Conservation (phyloP, 2,797 vertebrate species). For the Toxotes lorentzi region DNA sequence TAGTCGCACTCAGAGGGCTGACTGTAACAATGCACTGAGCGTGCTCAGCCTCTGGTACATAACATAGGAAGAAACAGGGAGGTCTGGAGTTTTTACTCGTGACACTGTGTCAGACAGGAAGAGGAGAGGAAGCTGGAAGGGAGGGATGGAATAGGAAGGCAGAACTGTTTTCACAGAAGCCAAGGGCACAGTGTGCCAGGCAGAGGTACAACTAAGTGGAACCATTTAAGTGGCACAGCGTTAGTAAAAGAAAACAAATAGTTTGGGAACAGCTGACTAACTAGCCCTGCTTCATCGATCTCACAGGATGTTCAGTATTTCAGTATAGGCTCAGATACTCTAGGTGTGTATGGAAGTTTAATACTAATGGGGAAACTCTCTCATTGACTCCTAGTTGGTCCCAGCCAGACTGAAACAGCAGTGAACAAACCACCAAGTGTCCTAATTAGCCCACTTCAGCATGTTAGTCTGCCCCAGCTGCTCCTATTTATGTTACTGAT, state of each 20-base stretch:
- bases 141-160: constrained; percentile 75
- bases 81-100: constrained; percentile 63
- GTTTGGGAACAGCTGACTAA: constrained; percentile 26
- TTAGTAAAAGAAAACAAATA: constrained; percentile 12
- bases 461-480: constrained; percentile 74
- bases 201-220: constrained; percentile 28
- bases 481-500: constrained; percentile 77
- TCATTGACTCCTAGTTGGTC: constrained; percentile 50
- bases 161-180: constrained; percentile 68
- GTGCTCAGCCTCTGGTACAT: constrained; percentile 34
- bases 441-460: constrained; percentile 79
- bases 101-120: constrained; percentile 81
- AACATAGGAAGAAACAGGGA: constrained; percentile 58
- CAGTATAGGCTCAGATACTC: constrained; percentile 4
- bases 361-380: constrained; percentile 45
- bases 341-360: constrained; percentile 34
- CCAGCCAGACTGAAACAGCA: constrained; percentile 63
- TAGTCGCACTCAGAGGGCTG: neutral
- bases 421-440: constrained; percentile 70
- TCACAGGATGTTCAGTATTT: constrained; percentile 19
- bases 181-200: constrained; percentile 59
- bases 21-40: constrained; percentile 25
- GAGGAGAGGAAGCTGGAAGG: constrained; percentile 74
- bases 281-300: neutral
- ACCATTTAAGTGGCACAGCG: constrained; percentile 37